Conservation (phyloP, 1,140 invertebrate genomes). For the Musca domestica region DNA sequence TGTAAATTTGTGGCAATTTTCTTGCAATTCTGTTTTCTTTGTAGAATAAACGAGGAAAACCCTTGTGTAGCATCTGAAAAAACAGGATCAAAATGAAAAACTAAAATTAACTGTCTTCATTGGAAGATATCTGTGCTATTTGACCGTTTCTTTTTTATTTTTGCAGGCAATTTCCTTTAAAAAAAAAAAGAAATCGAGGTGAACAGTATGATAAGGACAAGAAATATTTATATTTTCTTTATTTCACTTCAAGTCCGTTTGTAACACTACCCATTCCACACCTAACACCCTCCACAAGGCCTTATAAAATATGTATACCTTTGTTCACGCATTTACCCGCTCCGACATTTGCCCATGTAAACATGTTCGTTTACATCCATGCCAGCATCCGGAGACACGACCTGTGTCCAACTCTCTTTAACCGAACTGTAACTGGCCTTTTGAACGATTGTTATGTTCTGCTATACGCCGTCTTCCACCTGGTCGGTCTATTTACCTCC, state of each 20-base stretch:
- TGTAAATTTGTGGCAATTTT: not conserved
- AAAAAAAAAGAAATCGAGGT: not conserved
- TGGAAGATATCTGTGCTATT: not conserved
- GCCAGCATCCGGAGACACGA: too few species aligned
- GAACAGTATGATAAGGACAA: not conserved
- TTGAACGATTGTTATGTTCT: too few species aligned
- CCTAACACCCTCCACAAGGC: not conserved
- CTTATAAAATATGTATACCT: too few species aligned
- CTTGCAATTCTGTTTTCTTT: too few species aligned
- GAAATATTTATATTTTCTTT: not conserved
- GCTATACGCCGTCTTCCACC: not conserved
- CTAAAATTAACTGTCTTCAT: conserved; percentile 12
- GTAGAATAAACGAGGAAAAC: too few species aligned
- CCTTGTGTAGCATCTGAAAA: too few species aligned
- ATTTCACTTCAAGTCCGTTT: not conserved
- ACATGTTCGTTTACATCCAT: too few species aligned
- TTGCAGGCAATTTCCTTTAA: not conserved
- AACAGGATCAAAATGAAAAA: not conserved
- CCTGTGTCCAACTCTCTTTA: too few species aligned
- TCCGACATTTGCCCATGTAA: too few species aligned
- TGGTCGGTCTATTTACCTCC: not conserved
- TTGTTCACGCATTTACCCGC: too few species aligned
- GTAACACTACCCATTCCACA: not conserved
- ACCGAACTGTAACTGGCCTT: too few species aligned
- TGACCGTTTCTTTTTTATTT: not conserved